Evolutionary conservation across 2,113 vertebrate species (phyloP), one percentile per base, ranked within the genome.

Genomic region (Isichthys henryi): DNA sequence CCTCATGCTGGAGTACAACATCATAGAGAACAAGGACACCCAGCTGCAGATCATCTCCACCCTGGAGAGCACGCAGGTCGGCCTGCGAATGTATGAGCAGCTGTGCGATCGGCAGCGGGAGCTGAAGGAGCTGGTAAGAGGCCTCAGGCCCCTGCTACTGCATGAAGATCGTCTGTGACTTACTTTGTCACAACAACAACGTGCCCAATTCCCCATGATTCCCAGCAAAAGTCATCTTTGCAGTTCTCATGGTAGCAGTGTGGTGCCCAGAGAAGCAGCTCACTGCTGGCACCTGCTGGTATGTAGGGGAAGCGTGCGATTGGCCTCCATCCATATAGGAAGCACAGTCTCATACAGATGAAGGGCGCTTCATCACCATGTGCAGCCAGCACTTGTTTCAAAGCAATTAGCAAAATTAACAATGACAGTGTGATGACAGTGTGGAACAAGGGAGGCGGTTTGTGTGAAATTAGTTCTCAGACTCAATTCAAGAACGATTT

Each of bases 1-100:
- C 92, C 94, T 99, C 93, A 99, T 99, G 98, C 95, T 99, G 94
- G 98, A 99, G 90, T 99, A 99, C 94, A 99, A 99, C 96, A 99
- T 99, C 94, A 99, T 99, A 0, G 98, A 99, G 93, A 99, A 99
- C 93, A 98, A 99, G 0, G 98, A 99, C 96, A 99, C 98, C 0
- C 98, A 99, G 94, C 96, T 99, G 92, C 98, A 99, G 96, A 99
- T 99, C 96, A 99, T 99, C 95, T 99, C 98, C 74, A 99, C 98
- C 3, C 96, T 99, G 94, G 97, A 99, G 96, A 99, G 98, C 96
- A 99, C 98, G 3, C 96, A 97, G 56, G 96, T 97, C 91, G 98
- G 98, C 88, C 97, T 97, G 87, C 97, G 96, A 93, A 99, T 99
- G 98, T 99, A 99, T 8, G 98, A 99, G 95, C 98, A 98, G 95